phyloP scores from a whole-genome alignment of 2,797 vertebrate species.

The Artibeus jamaicensis region DNA sequence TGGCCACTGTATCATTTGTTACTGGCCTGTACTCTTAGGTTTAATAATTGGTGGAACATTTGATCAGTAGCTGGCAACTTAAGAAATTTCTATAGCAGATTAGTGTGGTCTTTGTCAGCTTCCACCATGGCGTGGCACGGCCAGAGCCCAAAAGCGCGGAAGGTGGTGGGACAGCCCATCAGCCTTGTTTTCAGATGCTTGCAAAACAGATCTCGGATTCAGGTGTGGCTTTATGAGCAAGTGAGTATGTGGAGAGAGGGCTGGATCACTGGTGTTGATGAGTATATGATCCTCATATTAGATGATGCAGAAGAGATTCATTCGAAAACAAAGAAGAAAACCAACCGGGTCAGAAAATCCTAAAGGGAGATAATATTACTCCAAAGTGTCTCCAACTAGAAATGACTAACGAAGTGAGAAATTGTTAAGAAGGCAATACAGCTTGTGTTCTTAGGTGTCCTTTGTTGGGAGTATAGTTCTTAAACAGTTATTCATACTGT shows the following conservation, averaged over 20 bases:
- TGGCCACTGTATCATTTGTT: background rate
- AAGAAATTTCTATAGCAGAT: background rate
- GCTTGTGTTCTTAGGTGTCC: background rate
- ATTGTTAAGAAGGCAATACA: background rate
- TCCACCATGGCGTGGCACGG: too few species aligned
- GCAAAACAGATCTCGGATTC: background rate
- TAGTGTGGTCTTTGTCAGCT: background rate
- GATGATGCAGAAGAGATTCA: background rate
- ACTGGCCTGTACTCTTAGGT: background rate
- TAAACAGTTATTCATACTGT: constrained; percentile 13
- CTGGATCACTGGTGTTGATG: background rate
- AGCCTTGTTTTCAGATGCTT: background rate
- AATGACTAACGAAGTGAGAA: background rate
- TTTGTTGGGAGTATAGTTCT: background rate
- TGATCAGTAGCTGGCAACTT: background rate
- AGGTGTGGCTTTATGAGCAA: background rate
- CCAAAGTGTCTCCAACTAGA: constrained; percentile 84
- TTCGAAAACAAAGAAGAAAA: background rate
- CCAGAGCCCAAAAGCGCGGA: background rate
- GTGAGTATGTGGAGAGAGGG: background rate
- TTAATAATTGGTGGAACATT: constrained; percentile 7
- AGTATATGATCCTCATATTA: background rate
- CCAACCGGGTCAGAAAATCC: constrained; percentile 83
- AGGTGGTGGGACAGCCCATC: background rate
- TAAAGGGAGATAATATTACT: constrained; percentile 88